Percentiles rank a stretch among this genome's conserved stretches.
Conservation (phyloP, 2,888 invertebrate genomes). For the Drosophila lacicola region DNA sequence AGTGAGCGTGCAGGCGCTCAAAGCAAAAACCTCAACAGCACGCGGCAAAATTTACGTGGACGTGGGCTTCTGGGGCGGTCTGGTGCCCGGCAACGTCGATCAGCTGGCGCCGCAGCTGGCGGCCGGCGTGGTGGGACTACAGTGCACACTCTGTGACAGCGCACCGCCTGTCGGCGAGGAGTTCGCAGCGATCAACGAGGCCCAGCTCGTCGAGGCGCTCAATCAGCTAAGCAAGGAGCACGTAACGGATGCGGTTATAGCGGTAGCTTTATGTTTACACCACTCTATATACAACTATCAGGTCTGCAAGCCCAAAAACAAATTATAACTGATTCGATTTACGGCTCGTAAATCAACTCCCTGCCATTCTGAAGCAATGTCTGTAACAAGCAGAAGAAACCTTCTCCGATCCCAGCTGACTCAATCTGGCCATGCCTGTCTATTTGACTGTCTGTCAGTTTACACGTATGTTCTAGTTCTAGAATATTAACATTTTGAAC, state of each 20-base stretch:
- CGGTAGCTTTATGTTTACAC: constrained; percentile 85
- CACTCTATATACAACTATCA: too few species aligned
- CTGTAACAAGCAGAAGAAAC: too few species aligned
- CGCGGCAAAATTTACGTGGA: constrained; percentile 88
- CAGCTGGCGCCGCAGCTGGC: constrained; percentile 87
- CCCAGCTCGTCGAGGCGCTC: constrained; percentile 87
- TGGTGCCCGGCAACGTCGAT: constrained; percentile 87
- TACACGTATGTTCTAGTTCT: too few species aligned
- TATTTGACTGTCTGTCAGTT: too few species aligned
- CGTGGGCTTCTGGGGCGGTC: constrained; percentile 93
- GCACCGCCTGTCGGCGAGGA: constrained; percentile 87
- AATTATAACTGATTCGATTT: too few species aligned
- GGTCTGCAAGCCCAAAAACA: too few species aligned
- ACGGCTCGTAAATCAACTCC: too few species aligned
- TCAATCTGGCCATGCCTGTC: too few species aligned
- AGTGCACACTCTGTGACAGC: constrained; percentile 90
- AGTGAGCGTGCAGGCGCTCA: constrained; percentile 87
- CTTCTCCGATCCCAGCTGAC: too few species aligned
- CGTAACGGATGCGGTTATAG: constrained; percentile 87
- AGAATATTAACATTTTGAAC: too few species aligned
- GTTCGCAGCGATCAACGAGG: constrained; percentile 87
- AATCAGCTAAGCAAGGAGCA: constrained; percentile 87
- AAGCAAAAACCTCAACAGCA: constrained; percentile 87
- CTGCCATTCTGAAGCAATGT: too few species aligned
- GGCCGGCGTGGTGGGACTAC: constrained; percentile 90